Evolutionary conservation across 2,888 invertebrate genomes (phyloP), one percentile per base, ranked within the genome.

Genomic region (Rutpela maculata): DNA sequence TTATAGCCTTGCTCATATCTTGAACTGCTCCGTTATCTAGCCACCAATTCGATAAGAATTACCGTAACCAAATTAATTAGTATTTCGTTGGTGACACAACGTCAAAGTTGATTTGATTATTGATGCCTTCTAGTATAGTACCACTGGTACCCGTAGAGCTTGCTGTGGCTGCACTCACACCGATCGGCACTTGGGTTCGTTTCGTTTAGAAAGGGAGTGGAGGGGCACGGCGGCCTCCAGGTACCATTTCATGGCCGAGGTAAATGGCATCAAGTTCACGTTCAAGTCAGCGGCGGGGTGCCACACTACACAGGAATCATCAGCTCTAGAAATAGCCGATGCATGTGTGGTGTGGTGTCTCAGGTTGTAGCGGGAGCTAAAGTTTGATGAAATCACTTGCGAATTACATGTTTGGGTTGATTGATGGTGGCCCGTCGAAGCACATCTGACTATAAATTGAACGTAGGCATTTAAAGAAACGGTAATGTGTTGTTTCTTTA

Each of bases 201-300:
- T 74, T 56, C 19, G 35, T 78, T 87, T 87, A 86, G 87, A 87
- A 87, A 87, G 86, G 86, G 79, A 84, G 84, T 84, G 85, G 86
- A 83, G 86, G 85, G 85, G 85, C 80, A 79, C 84, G 84, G 79
- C 85, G 85, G 72, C 86, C 86, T 86, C 84, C 84, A 84, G 82
- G 84, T 85, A 80, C 75, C 76, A 79, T 83, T 87, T 88, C 89
- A 88, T 88, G 89, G 89, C 87, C 88, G 88, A 88, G 89, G 89
- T 89, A 89, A 88, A 89, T 88, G 88, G 89, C 88, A 89, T 85
- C 88, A 89, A 88, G 89, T 89, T 89, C 89, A 89, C 82, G 88
- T 86, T 85, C 87, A 87, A 74, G 38, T 38, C 67, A 74, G 31
- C 15, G 50, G 63, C 72, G 72, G 17, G n/a, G 26, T 11, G 26